These are phyloP conservation scores for Pseudobourletiella spinata DNA, from an alignment of 1,140 invertebrate species.

Conservation along the genomic window DNA sequence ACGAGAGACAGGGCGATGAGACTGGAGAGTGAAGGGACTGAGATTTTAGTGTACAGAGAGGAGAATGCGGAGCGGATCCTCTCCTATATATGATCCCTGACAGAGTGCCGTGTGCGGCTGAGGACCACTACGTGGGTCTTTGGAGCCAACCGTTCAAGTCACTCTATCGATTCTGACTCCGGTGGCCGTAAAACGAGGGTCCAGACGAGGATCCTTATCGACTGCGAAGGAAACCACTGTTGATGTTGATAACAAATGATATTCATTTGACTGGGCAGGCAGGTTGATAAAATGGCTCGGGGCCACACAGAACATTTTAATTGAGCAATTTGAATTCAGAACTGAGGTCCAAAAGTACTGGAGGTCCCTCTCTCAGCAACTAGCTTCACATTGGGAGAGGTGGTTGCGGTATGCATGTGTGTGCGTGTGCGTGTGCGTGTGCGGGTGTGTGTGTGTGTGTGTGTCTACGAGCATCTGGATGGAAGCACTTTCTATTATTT, in stretches of 20 bases:
- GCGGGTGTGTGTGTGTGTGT: background rate
- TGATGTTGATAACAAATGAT: conserved; percentile 35
- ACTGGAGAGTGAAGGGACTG: too few species aligned
- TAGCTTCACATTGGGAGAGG: too few species aligned
- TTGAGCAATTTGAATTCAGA: conserved; percentile 37
- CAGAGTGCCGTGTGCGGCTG: too few species aligned
- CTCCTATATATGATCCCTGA: too few species aligned
- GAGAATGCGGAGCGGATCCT: too few species aligned
- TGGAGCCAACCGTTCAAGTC: background rate
- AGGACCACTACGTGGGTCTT: background rate
- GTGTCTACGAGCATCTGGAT: background rate
- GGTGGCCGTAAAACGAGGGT: conserved; percentile 10
- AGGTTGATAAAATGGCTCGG: conserved; percentile 25
- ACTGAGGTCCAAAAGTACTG: conserved; percentile 17
- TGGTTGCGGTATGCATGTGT: too few species aligned
- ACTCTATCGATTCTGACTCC: conserved; percentile 3
- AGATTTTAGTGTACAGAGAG: too few species aligned
- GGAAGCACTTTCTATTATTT: too few species aligned
- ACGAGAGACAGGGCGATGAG: too few species aligned
- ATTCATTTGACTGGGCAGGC: conserved; percentile 34
- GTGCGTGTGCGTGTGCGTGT: too few species aligned
- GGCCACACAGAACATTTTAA: conserved; percentile 36
- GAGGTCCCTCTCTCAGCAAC: conserved; percentile 25
- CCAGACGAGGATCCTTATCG: conserved; percentile 27
- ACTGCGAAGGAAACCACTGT: conserved; percentile 26